A percentile compares a stretch with the other conserved stretches of the same genome.
Evolutionary conservation across 2,888 invertebrate species (phyloP).

Genomic region (Scaptomyza parva): DNA sequence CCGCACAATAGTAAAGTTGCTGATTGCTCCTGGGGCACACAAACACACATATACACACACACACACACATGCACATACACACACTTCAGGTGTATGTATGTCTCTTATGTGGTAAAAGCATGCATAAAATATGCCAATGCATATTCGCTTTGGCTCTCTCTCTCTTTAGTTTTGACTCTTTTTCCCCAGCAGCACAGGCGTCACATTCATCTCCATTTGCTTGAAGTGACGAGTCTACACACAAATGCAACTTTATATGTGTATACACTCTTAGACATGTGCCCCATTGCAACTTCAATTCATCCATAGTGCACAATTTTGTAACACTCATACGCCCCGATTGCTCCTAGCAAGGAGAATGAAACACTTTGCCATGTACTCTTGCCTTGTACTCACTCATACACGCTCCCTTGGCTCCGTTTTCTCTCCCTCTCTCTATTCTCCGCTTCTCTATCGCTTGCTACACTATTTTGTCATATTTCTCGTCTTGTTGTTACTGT

Average conservation of each 20-base stretch:
- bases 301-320: slow-evolving; percentile 76
- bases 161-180: slow-evolving; percentile 3
- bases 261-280: slow-evolving; percentile 15
- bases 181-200: slow-evolving; percentile 57
- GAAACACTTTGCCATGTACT: slow-evolving; percentile 51
- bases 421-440: not conserved
- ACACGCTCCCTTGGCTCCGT: not conserved
- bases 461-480: slow-evolving; percentile 70
- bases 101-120: slow-evolving; percentile 62
- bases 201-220: slow-evolving; percentile 78
- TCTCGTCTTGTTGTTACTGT: slow-evolving; percentile 48
- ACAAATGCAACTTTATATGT: slow-evolving; percentile 10
- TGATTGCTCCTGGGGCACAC: slow-evolving; percentile 33
- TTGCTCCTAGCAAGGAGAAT: slow-evolving; percentile 30
- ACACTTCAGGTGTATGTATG: slow-evolving; percentile 20
- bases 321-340: slow-evolving; percentile 76
- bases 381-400: slow-evolving; percentile 13
- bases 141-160: slow-evolving; percentile 25
- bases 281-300: slow-evolving; percentile 67
- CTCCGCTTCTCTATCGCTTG: not conserved
- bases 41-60: slow-evolving; percentile 10
- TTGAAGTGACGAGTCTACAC: slow-evolving; percentile 66
- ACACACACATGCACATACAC: slow-evolving; percentile 10
- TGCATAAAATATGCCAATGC: slow-evolving; percentile 79
- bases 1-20: slow-evolving; percentile 30